phyloP scores from a whole-genome alignment of 2,888 invertebrate genomes.

The Orthosia gothica region DNA sequence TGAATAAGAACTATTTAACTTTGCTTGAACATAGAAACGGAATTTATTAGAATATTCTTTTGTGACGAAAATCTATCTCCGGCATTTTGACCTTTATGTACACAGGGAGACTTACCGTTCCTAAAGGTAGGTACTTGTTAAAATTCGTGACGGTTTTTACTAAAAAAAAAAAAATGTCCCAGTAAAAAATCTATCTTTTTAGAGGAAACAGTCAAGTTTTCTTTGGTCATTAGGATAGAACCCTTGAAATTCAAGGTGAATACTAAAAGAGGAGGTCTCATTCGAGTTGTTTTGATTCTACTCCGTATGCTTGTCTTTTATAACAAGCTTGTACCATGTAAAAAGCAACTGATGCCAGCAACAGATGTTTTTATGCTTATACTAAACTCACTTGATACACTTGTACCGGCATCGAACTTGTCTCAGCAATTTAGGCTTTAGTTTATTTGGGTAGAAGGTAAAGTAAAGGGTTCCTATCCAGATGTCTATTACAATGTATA shows the following conservation, averaged over 20 bases:
- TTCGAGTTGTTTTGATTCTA: background rate
- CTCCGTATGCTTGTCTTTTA: background rate
- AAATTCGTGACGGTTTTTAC: background rate
- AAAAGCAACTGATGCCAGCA: background rate
- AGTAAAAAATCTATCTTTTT: background rate
- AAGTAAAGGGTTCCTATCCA: too few species aligned
- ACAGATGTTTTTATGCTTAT: too few species aligned
- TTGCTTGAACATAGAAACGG: background rate
- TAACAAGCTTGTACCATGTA: too few species aligned
- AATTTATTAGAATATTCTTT: background rate
- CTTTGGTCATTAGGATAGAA: conserved; percentile 20
- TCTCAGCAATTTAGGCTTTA: too few species aligned
- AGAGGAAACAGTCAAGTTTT: conserved; percentile 33
- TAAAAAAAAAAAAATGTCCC: background rate
- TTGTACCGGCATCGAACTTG: too few species aligned
- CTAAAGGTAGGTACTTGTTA: background rate
- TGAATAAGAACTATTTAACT: background rate
- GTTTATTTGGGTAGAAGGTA: too few species aligned
- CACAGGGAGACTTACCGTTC: background rate
- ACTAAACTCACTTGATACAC: too few species aligned
- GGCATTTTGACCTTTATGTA: background rate
- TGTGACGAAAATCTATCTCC: background rate
- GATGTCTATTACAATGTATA: too few species aligned
- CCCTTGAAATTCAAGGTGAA: conserved; percentile 36
- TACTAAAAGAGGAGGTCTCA: conserved; percentile 2